Evolutionary conservation across 1,140 invertebrate species (phyloP).

Genomic region (Heliconius nattereri): DNA sequence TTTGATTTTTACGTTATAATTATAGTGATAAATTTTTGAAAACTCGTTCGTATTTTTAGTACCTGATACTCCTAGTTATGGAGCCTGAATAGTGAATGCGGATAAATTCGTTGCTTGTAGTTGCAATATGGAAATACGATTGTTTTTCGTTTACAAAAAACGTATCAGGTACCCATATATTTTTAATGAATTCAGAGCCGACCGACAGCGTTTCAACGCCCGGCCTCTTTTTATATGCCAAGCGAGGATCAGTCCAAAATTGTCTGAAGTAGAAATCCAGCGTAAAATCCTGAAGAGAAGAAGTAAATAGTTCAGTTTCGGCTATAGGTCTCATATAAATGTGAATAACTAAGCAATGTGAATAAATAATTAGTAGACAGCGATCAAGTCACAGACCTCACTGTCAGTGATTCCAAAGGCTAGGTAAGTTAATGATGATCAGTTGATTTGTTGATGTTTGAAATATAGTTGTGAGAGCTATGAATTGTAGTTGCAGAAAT

Average conservation of each 20-base stretch:
- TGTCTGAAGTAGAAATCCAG: conserved; percentile 99
- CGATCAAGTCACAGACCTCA: conserved; percentile 33
- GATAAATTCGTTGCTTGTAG: conserved; percentile 98
- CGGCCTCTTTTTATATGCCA: conserved; percentile 93
- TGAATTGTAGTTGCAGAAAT: conserved; percentile 25
- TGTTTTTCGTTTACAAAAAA: conserved; percentile 99
- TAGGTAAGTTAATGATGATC: conserved; percentile 14
- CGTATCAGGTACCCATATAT: conserved; percentile 99
- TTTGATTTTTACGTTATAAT: background rate
- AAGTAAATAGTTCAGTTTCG: conserved; percentile 23
- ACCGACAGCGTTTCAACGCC: conserved; percentile 94
- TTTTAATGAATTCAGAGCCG: conserved; percentile 97
- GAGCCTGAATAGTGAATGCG: conserved; percentile 96
- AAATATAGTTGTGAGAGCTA: conserved; percentile 26
- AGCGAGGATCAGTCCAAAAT: conserved; percentile 97
- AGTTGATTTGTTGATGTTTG: background rate
- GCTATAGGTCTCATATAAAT: background rate
- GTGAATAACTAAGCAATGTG: background rate
- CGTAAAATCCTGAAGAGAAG: conserved; percentile 93
- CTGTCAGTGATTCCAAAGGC: conserved; percentile 12
- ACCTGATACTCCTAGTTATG: conserved; percentile 98
- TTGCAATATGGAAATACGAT: conserved; percentile 98
- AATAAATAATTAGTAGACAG: conserved; percentile 15
- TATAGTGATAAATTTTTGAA: background rate
- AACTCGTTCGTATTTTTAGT: conserved; percentile 39